phyloP scores from a whole-genome alignment of 2,113 vertebrate species.

The Panthera uncia region DNA sequence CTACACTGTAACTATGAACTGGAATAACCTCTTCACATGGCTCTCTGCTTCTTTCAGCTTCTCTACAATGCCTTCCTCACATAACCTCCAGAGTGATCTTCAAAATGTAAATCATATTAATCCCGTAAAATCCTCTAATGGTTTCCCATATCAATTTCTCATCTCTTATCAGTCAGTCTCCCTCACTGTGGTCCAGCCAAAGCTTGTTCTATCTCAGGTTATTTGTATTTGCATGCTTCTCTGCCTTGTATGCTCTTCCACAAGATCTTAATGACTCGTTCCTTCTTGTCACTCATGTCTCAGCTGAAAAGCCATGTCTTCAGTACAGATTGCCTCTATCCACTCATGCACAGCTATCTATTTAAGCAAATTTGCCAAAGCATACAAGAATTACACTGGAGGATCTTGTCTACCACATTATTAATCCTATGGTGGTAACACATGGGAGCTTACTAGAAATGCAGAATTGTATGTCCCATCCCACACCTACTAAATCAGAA shows the following conservation, averaged over 20 bases:
- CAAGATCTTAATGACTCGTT: not conserved
- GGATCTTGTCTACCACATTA: not conserved
- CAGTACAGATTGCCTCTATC: not conserved
- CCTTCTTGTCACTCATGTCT: not conserved
- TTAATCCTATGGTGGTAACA: not conserved
- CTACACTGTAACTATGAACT: not conserved
- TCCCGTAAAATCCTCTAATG: not conserved
- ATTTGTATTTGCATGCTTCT: conserved; percentile 6
- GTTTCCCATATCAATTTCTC: not conserved
- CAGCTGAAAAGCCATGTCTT: not conserved
- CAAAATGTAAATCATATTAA: conserved; percentile 5
- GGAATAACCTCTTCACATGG: not conserved
- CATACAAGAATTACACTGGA: not conserved
- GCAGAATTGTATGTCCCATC: not conserved
- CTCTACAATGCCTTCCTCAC: not conserved
- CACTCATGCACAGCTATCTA: not conserved
- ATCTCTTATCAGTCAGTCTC: not conserved
- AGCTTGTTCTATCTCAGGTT: not conserved
- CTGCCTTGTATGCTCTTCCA: conserved; percentile 14
- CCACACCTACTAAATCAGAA: not conserved
- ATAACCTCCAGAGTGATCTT: not conserved
- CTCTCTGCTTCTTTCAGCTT: not conserved
- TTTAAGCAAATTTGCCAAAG: not conserved
- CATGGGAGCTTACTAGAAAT: not conserved
- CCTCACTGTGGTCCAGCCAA: not conserved